These are phyloP conservation scores for Drosophila bunnanda DNA, from an alignment of 2,888 invertebrate genomes.

Conservation along the genomic window DNA sequence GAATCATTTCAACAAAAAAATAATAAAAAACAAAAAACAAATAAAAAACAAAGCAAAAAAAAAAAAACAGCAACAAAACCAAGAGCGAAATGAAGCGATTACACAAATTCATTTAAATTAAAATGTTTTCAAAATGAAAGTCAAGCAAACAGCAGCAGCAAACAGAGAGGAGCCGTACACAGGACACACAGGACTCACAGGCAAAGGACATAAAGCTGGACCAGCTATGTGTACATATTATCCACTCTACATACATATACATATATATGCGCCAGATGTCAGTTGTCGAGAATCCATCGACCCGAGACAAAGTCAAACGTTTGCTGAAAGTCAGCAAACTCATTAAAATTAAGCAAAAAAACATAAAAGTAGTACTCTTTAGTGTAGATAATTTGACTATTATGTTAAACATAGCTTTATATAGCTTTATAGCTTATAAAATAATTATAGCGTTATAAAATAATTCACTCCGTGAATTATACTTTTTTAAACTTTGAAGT, in stretches of 20 bases:
- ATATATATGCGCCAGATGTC: conserved; percentile 61
- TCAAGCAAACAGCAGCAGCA: conserved; percentile 49
- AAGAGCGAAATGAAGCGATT: conserved; percentile 51
- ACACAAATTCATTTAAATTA: conserved; percentile 70
- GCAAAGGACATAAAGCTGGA: conserved; percentile 4
- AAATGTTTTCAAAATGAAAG: conserved; percentile 61
- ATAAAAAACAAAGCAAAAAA: neutral
- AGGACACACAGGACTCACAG: conserved; percentile 7
- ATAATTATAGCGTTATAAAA: no score
- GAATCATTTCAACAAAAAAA: conserved; percentile 32
- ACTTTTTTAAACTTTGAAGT: no score
- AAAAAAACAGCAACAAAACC: conserved; percentile 4
- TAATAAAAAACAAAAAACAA: no score
- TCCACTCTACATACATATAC: conserved; percentile 9
- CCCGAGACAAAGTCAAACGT: conserved; percentile 30
- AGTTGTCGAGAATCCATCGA: conserved; percentile 50
- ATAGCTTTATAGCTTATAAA: no score
- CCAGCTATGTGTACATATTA: conserved; percentile 11
- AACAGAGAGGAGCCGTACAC: conserved; percentile 18
- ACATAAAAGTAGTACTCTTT: neutral
- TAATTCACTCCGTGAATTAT: no score
- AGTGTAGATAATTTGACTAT: no score
- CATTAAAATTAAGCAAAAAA: conserved; percentile 38
- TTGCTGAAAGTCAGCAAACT: conserved; percentile 18
- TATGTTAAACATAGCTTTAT: no score